Evolutionary conservation across 2,888 invertebrate species (phyloP), one percentile per base, ranked within the genome.

Genomic region (Sylvicola fuscatus): DNA sequence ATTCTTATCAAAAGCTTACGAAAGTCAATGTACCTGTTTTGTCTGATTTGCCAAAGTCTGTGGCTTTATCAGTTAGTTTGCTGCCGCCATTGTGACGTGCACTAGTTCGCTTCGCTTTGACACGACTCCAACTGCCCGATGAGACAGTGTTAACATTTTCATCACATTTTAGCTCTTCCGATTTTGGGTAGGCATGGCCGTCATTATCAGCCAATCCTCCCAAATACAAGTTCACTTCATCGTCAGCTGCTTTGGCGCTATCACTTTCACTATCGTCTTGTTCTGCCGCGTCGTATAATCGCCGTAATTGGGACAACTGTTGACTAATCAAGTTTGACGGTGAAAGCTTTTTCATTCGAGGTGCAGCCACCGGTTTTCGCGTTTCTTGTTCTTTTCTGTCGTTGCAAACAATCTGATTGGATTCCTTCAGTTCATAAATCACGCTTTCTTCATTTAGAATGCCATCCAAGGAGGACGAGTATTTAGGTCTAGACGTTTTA

Each of bases 171-270:
- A 30, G 35, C 21, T 44, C 42, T 14, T 43, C 42, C 32, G 32
- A 34, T n/a, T 38, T 42, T 27, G 37, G 14, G 28, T 42, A 38
- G 5, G 14, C 8, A 12, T 8, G 32, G 17, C 35, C 36, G 27
- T 17, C 8, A 8, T 6, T 21, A 8, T 21, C 21, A 21, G 21
- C 45, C 44, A 13, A 44, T 39, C 34, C 49, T 28, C 58, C 58
- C 57, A 68, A 67, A 46, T 68, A 61, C 3, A 60, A 60, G 43
- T 68, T 63, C 1, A 71, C 71, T 48, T 71, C 70, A 46, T 70
- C 69, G 45, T 71, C 71, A 3, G 69, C 68, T 37, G 45, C 44
- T 44, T 60, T 59, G 39, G 60, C 62, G 40, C 54, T 56, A 42
- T 65, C 65, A 40, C 63, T 63, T 40, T 58, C 60, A 34, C 50